Base-by-base conservation (phyloP, 2,888 invertebrate species). In the Phaedon cochleariae region DNA sequence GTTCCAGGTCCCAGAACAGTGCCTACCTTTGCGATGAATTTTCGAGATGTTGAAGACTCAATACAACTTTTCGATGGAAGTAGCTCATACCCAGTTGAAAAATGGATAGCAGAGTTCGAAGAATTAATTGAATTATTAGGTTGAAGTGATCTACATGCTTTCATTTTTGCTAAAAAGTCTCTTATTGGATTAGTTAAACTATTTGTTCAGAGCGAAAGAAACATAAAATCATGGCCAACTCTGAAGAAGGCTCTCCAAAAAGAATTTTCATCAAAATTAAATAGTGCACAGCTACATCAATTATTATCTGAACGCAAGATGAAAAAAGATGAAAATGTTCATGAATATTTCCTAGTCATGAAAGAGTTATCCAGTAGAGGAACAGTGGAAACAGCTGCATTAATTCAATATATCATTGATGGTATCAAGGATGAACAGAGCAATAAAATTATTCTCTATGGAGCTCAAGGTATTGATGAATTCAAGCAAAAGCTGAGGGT, bases 371-470 rank as follows among this genome's bases (percentile, higher is more conserved):
- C 79, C 18, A 69, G 74, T 6, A 75, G 79, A 53, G 81, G 74
- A 0, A 70, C 69, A 2, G 69, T 82, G 22, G 81, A 82, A 69
- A 74, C 75, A 29, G 77, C 68, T 54, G 75, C 74, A 2, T 41
- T 82, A 3, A 82, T 81, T 3, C 80, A 81, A 52, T 83, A 81
- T 65, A 74, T 82, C 0, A 80, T 83, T 2, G 81, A 83, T 65
- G 82, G 80, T 0, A 80, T 83, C 22, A 60, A 59, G 1, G 77
- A 77, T 57, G 68, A 72, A 18, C 22, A 54, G 17, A 18, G 51
- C 18, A 70, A 73, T 49, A 75, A 77, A 67, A 61, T 69, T 4
- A 54, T 73, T 20, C 57, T 77, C 7, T 77, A 75, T 53, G 74
- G 73, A 12, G 72, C 74, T 1, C 70, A 26, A 49, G 18, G 49